Evolutionary conservation across 2,113 vertebrate genomes (phyloP).

Genomic region (Peucedramus taeniatus): DNA sequence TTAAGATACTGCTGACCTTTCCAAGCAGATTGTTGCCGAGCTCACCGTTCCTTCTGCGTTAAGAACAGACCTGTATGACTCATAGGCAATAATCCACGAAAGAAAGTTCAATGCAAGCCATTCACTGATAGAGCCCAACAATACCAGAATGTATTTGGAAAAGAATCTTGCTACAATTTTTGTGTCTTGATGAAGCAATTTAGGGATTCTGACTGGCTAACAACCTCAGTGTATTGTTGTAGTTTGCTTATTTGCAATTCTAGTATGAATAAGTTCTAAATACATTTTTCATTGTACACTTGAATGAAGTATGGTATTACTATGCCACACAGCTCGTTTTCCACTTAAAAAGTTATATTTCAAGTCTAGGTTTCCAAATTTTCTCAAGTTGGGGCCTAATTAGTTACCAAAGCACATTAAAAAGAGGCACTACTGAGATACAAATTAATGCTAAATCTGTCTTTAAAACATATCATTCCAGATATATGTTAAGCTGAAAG

Average conservation of each 20-base stretch:
- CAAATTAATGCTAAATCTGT: neutral
- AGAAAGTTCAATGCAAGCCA: neutral
- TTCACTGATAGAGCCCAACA: neutral
- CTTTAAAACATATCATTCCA: neutral
- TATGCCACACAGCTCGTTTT: neutral
- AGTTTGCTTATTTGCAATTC: neutral
- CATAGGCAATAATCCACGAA: neutral
- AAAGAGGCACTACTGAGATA: neutral
- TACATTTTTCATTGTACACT: neutral
- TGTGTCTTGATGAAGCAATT: neutral
- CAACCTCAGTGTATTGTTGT: neutral
- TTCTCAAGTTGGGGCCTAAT: neutral
- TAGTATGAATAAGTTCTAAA: neutral
- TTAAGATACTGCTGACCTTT: conserved; percentile 76
- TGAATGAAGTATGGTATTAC: neutral
- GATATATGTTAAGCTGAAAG: neutral
- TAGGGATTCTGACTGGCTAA: neutral
- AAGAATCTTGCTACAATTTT: neutral
- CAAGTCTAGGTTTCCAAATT: neutral
- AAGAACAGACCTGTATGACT: conserved; percentile 26
- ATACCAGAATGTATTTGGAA: neutral
- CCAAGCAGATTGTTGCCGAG: conserved; percentile 5
- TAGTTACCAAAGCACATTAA: neutral
- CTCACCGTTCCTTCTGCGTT: neutral
- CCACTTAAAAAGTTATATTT: neutral